Percentiles rank a stretch among this genome's conserved stretches.
Conservation (phyloP, 2,888 invertebrate genomes). For the Folsomia candida region DNA sequence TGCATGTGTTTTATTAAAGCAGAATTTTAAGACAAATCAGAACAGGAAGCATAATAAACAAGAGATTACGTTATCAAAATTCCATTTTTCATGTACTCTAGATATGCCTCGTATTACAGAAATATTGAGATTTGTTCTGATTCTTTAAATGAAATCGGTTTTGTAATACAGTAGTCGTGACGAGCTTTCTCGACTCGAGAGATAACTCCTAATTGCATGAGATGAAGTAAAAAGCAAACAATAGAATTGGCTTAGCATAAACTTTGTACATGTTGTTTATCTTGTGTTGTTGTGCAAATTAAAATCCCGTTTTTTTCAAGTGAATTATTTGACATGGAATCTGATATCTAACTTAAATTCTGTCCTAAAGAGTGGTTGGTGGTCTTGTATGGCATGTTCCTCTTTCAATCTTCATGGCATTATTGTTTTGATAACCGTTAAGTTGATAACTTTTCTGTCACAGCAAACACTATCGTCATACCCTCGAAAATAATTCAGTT, state of each 20-base stretch:
- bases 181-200: not conserved
- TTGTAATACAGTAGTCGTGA: constrained; percentile 1
- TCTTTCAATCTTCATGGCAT: not conserved
- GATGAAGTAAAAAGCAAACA: not conserved
- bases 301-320: not conserved
- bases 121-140: too few relatives aligned
- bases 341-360: not conserved
- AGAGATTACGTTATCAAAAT: too few relatives aligned
- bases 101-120: too few relatives aligned
- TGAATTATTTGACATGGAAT: not conserved
- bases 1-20: too few relatives aligned
- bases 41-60: too few relatives aligned
- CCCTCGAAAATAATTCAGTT: not conserved
- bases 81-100: too few relatives aligned
- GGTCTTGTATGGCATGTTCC: too few relatives aligned
- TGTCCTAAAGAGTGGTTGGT: too few relatives aligned
- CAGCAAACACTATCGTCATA: not conserved
- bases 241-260: not conserved
- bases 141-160: too few relatives aligned
- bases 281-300: not conserved
- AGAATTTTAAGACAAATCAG: too few relatives aligned
- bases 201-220: not conserved
- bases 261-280: not conserved
- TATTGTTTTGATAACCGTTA: not conserved
- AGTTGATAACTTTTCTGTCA: not conserved